A percentile compares a stretch with the other conserved stretches of the same genome.
These are phyloP conservation scores for Ichneumon xanthorius DNA, from an alignment of 2,888 invertebrate genomes.

Conservation along the genomic window DNA sequence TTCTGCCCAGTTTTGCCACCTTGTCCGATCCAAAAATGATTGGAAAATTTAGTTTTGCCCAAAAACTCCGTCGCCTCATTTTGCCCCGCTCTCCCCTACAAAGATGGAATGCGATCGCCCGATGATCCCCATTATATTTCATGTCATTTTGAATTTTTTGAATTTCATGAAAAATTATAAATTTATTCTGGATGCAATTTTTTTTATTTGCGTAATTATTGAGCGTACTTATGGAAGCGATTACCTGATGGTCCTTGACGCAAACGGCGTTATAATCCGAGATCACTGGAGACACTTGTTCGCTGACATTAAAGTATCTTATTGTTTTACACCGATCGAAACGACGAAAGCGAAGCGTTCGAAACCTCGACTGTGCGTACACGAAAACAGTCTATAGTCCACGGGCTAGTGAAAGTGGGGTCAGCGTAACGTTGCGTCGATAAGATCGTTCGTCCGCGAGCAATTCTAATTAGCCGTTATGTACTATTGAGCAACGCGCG, in stretches of 20 bases:
- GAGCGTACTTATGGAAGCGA: too few relatives aligned
- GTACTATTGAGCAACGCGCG: not conserved
- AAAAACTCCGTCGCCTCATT: too few relatives aligned
- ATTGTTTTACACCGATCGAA: not conserved
- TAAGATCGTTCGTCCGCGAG: not conserved
- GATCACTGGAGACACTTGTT: not conserved
- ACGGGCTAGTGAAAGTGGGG: constrained; percentile 19
- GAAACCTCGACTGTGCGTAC: not conserved
- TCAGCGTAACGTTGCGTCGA: constrained; percentile 22
- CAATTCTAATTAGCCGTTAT: constrained; percentile 25
- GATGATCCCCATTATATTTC: not conserved
- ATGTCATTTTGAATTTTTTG: not conserved
- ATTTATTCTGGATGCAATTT: not conserved
- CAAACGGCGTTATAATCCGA: constrained; percentile 10
- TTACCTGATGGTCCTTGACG: not conserved
- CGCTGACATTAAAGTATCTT: not conserved
- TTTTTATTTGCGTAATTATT: not conserved
- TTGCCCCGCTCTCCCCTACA: too few relatives aligned
- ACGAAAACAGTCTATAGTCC: not conserved
- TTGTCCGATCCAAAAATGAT: too few relatives aligned
- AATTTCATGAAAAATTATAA: not conserved
- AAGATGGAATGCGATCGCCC: too few relatives aligned
- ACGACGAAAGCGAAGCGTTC: constrained; percentile 1
- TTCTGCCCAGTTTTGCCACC: too few relatives aligned
- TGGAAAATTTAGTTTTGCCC: too few relatives aligned